Evolutionary conservation across 2,888 invertebrate species (phyloP).

Genomic region (Lymantria monacha): DNA sequence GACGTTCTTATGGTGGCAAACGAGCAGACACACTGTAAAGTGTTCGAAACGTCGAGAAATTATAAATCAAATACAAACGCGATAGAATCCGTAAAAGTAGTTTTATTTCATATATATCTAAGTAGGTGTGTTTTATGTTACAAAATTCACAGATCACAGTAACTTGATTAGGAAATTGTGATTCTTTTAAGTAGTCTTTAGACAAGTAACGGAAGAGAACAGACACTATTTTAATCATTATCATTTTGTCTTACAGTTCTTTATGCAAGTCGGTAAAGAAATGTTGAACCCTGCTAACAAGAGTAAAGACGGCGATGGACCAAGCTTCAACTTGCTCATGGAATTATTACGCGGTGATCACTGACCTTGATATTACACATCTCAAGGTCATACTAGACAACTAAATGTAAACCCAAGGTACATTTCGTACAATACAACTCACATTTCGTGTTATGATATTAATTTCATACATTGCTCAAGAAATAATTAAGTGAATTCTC

Average conservation of each 20-base stretch:
- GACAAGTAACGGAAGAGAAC: too few species aligned
- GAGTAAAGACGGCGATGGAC: slow-evolving; percentile 94
- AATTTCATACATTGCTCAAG: slow-evolving; percentile 46
- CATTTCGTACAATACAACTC: slow-evolving; percentile 4
- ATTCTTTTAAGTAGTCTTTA: too few species aligned
- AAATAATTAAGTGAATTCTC: slow-evolving; percentile 36
- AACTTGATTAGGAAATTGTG: too few species aligned
- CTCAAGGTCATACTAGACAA: slow-evolving; percentile 11
- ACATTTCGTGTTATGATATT: slow-evolving; percentile 9
- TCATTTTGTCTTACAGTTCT: slow-evolving; percentile 49
- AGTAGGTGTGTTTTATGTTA: too few species aligned
- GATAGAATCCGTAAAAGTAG: too few species aligned
- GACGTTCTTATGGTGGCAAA: too few species aligned
- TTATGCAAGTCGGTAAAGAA: slow-evolving; percentile 93
- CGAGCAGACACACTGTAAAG: too few species aligned
- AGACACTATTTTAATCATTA: neutral
- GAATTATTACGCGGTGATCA: slow-evolving; percentile 97
- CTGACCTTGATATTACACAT: slow-evolving; percentile 65
- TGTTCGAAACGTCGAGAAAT: too few species aligned
- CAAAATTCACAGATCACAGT: too few species aligned
- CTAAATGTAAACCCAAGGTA: slow-evolving; percentile 12
- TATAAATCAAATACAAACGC: too few species aligned
- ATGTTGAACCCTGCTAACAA: slow-evolving; percentile 91
- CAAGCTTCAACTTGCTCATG: slow-evolving; percentile 96
- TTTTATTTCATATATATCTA: too few species aligned